A percentile compares a stretch with the other conserved stretches of the same genome.
Conservation (phyloP, 2,797 vertebrate genomes). For the Gallinago nigripennis region DNA sequence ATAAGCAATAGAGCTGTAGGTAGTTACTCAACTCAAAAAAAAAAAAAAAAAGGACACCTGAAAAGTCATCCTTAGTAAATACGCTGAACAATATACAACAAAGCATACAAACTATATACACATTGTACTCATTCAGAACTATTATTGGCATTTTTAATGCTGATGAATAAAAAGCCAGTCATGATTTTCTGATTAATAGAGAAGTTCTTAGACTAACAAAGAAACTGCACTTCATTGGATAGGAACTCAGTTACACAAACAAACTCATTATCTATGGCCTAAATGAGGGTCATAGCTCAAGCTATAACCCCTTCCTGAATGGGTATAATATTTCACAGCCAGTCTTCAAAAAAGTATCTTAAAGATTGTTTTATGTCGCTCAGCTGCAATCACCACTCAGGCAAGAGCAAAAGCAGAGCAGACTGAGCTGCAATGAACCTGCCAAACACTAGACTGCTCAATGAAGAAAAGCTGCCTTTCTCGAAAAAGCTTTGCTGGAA, state of each 20-base stretch:
- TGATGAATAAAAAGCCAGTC: slow-evolving; percentile 18
- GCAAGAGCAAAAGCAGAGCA: background rate
- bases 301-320: background rate
- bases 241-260: background rate
- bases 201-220: background rate
- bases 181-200: slow-evolving; percentile 31
- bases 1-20: background rate
- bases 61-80: background rate
- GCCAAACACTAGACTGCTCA: background rate
- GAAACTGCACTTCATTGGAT: background rate
- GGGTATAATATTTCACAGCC: background rate
- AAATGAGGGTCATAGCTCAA: background rate
- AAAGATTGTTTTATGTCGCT: background rate
- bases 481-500: background rate
- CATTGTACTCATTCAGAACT: background rate
- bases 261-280: background rate
- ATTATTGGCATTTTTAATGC: background rate
- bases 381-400: background rate
- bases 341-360: background rate
- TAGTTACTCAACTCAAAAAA: background rate
- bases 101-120: background rate
- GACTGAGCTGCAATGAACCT: background rate
- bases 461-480: background rate
- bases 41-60: background rate
- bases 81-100: background rate